Base-by-base conservation (phyloP, 2,113 vertebrate species). In the Notothenia rossii region DNA sequence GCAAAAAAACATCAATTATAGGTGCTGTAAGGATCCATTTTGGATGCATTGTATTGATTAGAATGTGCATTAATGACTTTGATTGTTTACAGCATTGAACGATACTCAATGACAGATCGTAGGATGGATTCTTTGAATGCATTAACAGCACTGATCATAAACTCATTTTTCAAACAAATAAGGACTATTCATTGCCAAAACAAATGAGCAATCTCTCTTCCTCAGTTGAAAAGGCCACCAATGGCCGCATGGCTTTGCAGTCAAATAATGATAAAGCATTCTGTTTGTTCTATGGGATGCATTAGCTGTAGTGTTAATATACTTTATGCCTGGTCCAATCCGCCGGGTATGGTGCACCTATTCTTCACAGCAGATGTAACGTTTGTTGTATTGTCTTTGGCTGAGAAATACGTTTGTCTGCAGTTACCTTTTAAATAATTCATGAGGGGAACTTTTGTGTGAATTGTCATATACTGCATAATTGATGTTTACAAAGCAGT, bases 351-450 rank as follows among this genome's bases (percentile, higher is more conserved):
- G 82, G 74, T 83, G 12, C 7, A 80, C 79, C 89, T 89, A 90
- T 94, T 78, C 84, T 83, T 94, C 90, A 94, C 81, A 79, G 88
- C 91, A 92, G 90, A 88, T 91, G 84, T 70, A 90, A 76, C 79
- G 84, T 88, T 92, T 59, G 64, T 85, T 51, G 72, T 62, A 60
- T 83, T 88, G 81, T 84, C 83, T 94, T 94, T 93, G 85, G 93
- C 89, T 92, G 92, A 86, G 87, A 81, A 88, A 91, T 86, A 78
- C 59, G 72, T 93, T 93, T 93, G 70, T 89, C 59, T 86, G 75
- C 60, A 71, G 87, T 84, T 88, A 7, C 81, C 91, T 86, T 89
- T 91, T 96, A 95, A 98, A 97, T 97, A 96, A 97, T 97, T 95
- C 88, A 97, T 95, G 91, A 88, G 33, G 85, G 89, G 83, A 91